Base-by-base conservation (phyloP, 1,140 invertebrate species). In the Antheraea mylitta region DNA sequence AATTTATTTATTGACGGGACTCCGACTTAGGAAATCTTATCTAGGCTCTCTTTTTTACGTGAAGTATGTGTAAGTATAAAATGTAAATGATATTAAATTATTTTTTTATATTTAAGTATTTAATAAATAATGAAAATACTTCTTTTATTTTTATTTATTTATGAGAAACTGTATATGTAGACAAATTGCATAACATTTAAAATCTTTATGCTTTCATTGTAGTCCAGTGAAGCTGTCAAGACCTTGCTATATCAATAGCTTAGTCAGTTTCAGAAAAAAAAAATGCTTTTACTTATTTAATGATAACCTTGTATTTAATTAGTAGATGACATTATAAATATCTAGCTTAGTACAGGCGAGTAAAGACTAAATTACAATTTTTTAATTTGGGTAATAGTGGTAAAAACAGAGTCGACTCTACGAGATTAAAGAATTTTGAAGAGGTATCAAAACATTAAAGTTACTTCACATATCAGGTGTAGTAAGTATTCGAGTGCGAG, bases 1-100 rank as follows among this genome's bases (percentile, higher is more conserved):
- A 19, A 65, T 65, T 65, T 65, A 65, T 65, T 65, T 65, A 65
- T 65, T 22, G 38, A 19, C 48, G 18, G 42, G 18, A 64, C n/a
- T 60, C 6, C 7, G 1, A 22, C 22, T 19, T 19, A 30, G 18
- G 16, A 60, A 60, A 18, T 30, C 45, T 53, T 53, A 6, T 53
- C 16, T 53, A n/a, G 16, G 16, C 16, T 53, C 10, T 53, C 16
- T 16, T 53, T 16, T n/a, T 13, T 53, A 53, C 45, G 16, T 53
- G 45, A 53, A 16, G 11, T 53, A 53, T 53, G 45, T 53, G 45
- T 53, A 53, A 53, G 45, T 53, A 2, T 53, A 53, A 53, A 53
- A 53, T 53, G 16, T 13, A 53, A 53, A 53, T 13, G 38, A 53
- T 13, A 53, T 53, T 53, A 53, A 53, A 53, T 53, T 53, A 53